Conservation (phyloP, 2,113 vertebrate species). For the Rhynchomys soricoides region DNA sequence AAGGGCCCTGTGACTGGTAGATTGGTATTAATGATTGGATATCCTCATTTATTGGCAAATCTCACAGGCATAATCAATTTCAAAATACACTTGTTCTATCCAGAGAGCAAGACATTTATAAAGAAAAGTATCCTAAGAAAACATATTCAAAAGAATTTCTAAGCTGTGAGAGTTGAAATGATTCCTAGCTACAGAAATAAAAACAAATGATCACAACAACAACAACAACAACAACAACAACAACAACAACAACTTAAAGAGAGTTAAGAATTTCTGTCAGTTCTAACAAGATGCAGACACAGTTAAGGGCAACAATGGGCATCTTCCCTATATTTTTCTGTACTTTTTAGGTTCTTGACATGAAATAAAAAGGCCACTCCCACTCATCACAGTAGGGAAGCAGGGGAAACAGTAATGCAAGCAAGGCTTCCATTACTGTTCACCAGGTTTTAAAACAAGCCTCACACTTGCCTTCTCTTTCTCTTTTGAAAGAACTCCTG, state of each 20-base stretch:
- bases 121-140: neutral
- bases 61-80: slow-evolving; percentile 1
- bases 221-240: neutral
- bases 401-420: neutral
- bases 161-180: neutral
- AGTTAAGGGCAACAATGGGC: neutral
- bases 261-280: neutral
- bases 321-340: neutral
- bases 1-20: neutral
- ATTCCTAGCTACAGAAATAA: neutral
- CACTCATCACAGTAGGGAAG: neutral
- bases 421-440: neutral
- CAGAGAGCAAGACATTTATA: neutral
- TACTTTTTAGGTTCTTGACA: neutral
- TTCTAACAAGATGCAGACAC: neutral
- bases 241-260: neutral
- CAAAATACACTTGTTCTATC: slow-evolving; percentile 33
- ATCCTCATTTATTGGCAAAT: slow-evolving; percentile 52
- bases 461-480: neutral
- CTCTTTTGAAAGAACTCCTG: neutral
- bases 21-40: neutral
- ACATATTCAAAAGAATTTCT: slow-evolving; percentile 25
- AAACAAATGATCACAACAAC: neutral
- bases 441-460: slow-evolving; percentile 3
- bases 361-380: no score